Evolutionary conservation across 2,797 vertebrate genomes (phyloP).

Genomic region (Arnoldichthys spilopterus): DNA sequence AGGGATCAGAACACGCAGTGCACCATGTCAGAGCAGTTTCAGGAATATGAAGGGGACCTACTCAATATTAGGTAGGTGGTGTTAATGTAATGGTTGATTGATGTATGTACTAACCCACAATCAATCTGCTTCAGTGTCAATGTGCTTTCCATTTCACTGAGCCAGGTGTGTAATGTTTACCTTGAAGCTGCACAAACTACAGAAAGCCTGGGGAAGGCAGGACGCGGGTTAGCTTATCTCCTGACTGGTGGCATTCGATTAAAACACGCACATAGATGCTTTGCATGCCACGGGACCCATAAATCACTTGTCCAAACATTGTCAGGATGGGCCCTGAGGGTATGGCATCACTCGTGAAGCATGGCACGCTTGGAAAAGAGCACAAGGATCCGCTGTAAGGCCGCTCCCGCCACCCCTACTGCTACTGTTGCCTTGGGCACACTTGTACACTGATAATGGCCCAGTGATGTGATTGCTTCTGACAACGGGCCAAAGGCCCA

Average conservation of each 20-base stretch:
- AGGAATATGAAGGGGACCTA: no score
- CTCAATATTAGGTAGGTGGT: no score
- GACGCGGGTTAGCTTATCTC: constrained; percentile 56
- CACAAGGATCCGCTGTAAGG: constrained; percentile 23
- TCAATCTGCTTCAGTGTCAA: constrained; percentile 61
- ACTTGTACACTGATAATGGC: constrained; percentile 49
- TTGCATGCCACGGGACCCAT: constrained; percentile 39
- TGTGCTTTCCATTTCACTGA: constrained; percentile 39
- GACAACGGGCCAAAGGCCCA: constrained; percentile 54
- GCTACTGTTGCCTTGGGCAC: constrained; percentile 43
- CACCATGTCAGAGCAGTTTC: no score
- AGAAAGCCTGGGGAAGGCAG: not conserved
- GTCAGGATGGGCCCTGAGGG: constrained; percentile 50
- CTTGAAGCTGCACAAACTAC: not conserved
- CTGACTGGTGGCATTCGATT: constrained; percentile 50
- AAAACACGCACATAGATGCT: constrained; percentile 36
- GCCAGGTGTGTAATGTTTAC: not conserved
- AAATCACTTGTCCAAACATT: constrained; percentile 56
- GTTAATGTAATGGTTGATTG: no score
- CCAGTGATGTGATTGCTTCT: constrained; percentile 52
- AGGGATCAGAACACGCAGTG: no score
- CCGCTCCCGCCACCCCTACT: not conserved
- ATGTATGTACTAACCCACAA: no score
- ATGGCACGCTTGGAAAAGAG: constrained; percentile 34
- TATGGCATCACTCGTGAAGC: constrained; percentile 36